Evolutionary conservation across 2,797 vertebrate species (phyloP), one percentile per base, ranked within the genome.

Genomic region (Dryobates pubescens): DNA sequence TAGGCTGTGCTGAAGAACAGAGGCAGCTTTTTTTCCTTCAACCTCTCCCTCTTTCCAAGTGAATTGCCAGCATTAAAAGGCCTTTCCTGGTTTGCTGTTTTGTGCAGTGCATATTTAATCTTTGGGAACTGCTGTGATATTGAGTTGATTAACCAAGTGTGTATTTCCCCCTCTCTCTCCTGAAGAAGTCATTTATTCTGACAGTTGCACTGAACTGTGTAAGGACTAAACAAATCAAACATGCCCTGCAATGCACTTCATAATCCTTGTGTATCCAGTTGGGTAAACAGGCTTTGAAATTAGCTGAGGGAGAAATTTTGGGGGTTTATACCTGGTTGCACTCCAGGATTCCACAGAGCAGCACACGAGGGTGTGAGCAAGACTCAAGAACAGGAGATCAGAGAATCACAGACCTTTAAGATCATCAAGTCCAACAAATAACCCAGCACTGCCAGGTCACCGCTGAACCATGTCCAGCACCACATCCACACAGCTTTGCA

Each of bases 251-350:
- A 82, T 58, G 83, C 73, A 32, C 80, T 93, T 51, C 83, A 24
- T 96, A 92, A 96, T 91, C 96, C 86, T 41, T 82, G 87, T 81
- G 63, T 36, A 72, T 71, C 79, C 91, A 68, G 58, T 80, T 78
- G 73, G 85, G 82, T 88, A 90, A 95, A 96, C 7, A 95, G 73
- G 83, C 91, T 96, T 95, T 86, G 85, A 90, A 89, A 90, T 56
- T 7, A 92, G 93, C 96, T 77, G 92, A 94, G 82, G 78, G 85
- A 41, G 87, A 86, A 87, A 79, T 73, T 34, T 79, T 3, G 36
- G 68, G 51, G 18, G 36, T 86, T 91, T 87, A 47, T 23, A 38
- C 72, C 72, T 38, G 79, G 71, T 57, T 84, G 72, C 65, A 64
- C 80, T 43, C 71, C 59, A 27, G 47, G 54, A 10, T 85, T 90